A percentile compares a stretch with the other conserved stretches of the same genome.
Conservation (phyloP, 2,797 vertebrate species). For the Phrynocephalus vlangalii region DNA sequence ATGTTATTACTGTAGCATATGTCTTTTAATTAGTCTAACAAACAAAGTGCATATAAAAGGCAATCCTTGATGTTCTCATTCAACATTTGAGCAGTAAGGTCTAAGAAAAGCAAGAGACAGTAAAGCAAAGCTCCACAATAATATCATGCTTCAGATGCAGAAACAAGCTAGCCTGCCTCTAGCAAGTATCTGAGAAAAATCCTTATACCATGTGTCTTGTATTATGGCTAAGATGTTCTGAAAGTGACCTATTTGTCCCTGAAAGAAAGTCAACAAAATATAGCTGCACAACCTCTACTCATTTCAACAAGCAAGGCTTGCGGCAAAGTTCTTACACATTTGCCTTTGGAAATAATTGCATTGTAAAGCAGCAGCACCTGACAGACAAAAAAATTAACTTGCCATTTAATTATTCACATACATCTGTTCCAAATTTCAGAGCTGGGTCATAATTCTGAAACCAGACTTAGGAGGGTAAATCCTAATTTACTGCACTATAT, state of each 20-base stretch:
- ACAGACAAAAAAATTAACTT: not conserved
- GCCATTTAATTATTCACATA: slow-evolving; percentile 27
- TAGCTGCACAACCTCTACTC: not conserved
- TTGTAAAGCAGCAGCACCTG: not conserved
- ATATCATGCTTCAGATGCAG: not conserved
- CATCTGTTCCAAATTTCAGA: slow-evolving; percentile 14
- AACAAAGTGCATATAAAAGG: not conserved
- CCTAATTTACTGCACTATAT: not conserved
- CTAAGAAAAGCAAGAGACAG: not conserved
- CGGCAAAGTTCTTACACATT: not conserved
- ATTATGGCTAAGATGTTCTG: not conserved
- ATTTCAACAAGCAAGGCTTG: slow-evolving; percentile 2
- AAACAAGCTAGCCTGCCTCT: not conserved
- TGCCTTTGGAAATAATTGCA: slow-evolving; percentile 17
- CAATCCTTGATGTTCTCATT: not conserved
- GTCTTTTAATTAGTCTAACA: not conserved
- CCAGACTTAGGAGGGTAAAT: not conserved
- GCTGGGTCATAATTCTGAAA: slow-evolving; percentile 6
- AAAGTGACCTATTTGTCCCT: not conserved
- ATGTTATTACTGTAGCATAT: not conserved
- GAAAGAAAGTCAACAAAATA: not conserved
- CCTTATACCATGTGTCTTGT: not conserved
- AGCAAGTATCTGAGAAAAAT: not conserved
- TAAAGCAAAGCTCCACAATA: not conserved
- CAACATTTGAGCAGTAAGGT: not conserved